Percentiles rank a stretch among this genome's conserved stretches.
Conservation (phyloP, 2,113 vertebrate genomes). For the Hippocampus mohnikei region DNA sequence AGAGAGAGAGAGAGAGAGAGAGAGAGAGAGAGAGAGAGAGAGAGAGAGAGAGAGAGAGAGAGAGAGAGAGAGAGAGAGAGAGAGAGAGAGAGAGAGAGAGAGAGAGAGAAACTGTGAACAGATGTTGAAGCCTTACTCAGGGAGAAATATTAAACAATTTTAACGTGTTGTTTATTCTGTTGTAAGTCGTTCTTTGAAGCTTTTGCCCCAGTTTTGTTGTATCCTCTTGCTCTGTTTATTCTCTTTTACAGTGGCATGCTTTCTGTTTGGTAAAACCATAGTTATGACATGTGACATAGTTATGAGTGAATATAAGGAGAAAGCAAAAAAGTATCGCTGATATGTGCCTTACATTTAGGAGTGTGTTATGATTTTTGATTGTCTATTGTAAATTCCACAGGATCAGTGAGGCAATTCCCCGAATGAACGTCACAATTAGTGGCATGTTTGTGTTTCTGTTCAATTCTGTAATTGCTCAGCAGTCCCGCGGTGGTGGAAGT, state of each 20-base stretch:
- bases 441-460: not conserved
- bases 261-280: not conserved
- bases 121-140: not conserved
- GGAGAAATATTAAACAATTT: not conserved
- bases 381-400: constrained; percentile 18
- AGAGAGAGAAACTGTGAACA: not conserved
- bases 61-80: not conserved
- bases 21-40: too few relatives aligned
- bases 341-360: constrained; percentile 57
- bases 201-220: not conserved
- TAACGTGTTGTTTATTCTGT: not conserved
- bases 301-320: constrained; percentile 6
- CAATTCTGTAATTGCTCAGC: not conserved
- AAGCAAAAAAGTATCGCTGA: constrained; percentile 29
- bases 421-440: constrained; percentile 18
- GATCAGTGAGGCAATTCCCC: not conserved
- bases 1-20: too few relatives aligned
- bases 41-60: too few relatives aligned
- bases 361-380: constrained; percentile 22
- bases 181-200: not conserved
- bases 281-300: not conserved
- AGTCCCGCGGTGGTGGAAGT: constrained; percentile 14
- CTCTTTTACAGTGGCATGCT: not conserved
- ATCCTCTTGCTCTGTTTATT: not conserved
- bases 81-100: too few relatives aligned